Evolutionary conservation across 1,140 invertebrate species (phyloP).

Genomic region (Halictus rubicundus): DNA sequence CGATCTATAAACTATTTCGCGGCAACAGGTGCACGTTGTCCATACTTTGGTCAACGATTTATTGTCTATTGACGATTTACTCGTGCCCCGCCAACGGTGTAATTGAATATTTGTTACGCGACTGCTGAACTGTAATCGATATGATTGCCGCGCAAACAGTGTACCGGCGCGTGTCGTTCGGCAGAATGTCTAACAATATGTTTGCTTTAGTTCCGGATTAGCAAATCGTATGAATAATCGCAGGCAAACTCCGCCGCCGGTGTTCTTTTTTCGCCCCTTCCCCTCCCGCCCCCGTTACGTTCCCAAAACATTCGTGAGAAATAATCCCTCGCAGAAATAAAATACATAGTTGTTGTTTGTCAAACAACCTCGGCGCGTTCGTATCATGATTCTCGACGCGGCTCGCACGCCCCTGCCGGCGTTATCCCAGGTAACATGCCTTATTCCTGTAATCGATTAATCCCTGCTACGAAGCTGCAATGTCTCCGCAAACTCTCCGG

Average conservation of each 20-base stretch:
- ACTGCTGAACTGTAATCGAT: not conserved
- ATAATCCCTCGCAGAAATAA: no score
- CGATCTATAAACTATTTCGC: not conserved
- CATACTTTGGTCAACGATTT: not conserved
- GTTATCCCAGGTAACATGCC: not conserved
- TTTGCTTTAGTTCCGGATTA: not conserved
- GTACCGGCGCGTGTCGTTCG: not conserved
- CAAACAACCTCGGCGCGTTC: no score
- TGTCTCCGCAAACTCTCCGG: slow-evolving; percentile 6
- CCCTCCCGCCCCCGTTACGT: no score
- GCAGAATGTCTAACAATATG: not conserved
- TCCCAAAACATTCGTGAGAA: no score
- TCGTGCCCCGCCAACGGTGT: not conserved
- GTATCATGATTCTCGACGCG: not conserved
- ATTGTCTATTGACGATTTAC: slow-evolving; percentile 2
- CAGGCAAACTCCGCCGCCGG: no score
- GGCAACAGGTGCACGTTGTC: not conserved
- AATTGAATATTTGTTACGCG: not conserved
- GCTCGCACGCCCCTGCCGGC: not conserved
- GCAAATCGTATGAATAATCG: not conserved
- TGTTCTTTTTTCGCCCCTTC: no score
- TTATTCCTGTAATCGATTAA: slow-evolving; percentile 3
- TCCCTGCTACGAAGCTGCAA: not conserved
- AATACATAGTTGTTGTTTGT: no score
- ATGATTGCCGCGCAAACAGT: not conserved